A percentile compares a stretch with the other conserved stretches of the same genome.
phyloP scores from a whole-genome alignment of 1,140 invertebrate species.

The Trichomalopsis sarcophagae region DNA sequence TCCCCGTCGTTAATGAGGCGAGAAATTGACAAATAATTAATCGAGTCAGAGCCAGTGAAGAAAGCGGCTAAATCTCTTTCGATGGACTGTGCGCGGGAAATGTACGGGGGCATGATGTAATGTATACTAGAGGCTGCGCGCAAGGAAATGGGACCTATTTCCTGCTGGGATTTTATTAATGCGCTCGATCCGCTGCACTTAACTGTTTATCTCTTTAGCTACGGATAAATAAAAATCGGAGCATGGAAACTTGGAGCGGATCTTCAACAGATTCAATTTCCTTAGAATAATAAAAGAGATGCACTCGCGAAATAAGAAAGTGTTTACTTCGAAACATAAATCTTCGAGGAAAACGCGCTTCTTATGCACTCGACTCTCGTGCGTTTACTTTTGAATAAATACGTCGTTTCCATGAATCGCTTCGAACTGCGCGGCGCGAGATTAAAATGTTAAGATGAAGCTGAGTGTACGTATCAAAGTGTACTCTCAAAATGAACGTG shows the following conservation, averaged over 20 bases:
- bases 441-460: too few species aligned
- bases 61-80: neutral
- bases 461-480: too few species aligned
- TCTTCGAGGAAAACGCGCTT: too few species aligned
- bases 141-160: neutral
- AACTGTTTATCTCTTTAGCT: neutral
- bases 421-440: neutral
- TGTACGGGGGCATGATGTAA: neutral
- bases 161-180: neutral
- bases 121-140: neutral
- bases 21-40: constrained; percentile 41
- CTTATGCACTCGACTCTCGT: neutral
- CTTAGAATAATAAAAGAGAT: neutral
- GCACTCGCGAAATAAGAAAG: too few species aligned
- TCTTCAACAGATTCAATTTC: neutral
- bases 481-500: too few species aligned
- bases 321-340: too few species aligned
- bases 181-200: neutral
- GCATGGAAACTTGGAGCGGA: neutral
- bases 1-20: constrained; percentile 10
- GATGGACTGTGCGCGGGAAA: neutral
- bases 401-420: neutral
- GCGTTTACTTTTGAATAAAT: neutral
- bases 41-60: neutral
- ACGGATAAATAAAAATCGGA: neutral